Base-by-base conservation (phyloP, 2,888 invertebrate species). In the Ormyrus pomaceus region DNA sequence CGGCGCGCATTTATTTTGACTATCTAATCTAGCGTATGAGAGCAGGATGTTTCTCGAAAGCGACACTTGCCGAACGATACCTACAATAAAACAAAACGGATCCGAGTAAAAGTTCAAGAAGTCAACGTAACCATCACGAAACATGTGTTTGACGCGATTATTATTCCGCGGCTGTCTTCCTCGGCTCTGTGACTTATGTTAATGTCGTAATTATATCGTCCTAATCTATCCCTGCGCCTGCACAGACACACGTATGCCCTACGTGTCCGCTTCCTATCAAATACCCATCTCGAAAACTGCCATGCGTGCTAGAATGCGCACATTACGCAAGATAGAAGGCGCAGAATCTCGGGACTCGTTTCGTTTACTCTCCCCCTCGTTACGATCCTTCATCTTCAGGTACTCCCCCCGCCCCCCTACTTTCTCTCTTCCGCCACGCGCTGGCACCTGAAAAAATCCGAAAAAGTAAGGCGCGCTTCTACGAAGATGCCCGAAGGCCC, bases 141-240 rank as follows among this genome's bases (percentile, higher is more conserved):
- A 87, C 87, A 86, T 86, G 88, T 88, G 88, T 89, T 89, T 86
- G 87, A 87, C 87, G 86, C 87, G 84, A 89, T 90, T 90, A 88
- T 86, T 90, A 90, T 90, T 90, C 90, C 86, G 84, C 84, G 83
- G 85, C 70, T 84, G 89, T 88, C 83, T 85, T 85, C 34, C 34
- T 34, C 4, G 85, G 69, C 76, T 83, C 87, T 88, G 86, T 89
- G 89, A 90, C 90, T 90, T 90, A 90, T 90, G 90, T 89, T 90
- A 90, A 90, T 89, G 87, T 86, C 86, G 89, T 89, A 90, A 90
- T 90, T 90, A 90, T 90, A 90, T 90, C 90, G 89, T 88, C 88
- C 89, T 89, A 90, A 90, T 90, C 90, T 90, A 87, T 87, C 86
- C 85, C 85, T 85, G 87, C 86, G 86, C 85, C 74, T 55, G 66